These are phyloP conservation scores for Laticauda laticaudata DNA, from an alignment of 2,113 vertebrate genomes.

Conservation along the genomic window DNA sequence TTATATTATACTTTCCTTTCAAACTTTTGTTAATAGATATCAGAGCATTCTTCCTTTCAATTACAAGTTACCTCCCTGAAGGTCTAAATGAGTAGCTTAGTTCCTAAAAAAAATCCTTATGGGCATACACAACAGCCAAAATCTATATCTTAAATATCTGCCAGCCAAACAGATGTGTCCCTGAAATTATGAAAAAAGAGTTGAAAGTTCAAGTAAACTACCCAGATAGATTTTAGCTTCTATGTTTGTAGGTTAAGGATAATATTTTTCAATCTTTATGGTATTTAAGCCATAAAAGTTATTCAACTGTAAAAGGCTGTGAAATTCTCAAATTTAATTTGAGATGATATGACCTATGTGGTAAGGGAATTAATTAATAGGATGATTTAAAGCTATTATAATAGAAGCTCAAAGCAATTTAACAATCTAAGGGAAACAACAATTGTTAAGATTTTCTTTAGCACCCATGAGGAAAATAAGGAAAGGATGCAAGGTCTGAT, in stretches of 20 bases:
- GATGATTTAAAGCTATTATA: not conserved
- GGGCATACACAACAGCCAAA: not conserved
- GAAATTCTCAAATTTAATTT: not conserved
- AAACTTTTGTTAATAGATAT: not conserved
- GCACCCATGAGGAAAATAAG: not conserved
- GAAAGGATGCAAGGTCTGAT: not conserved
- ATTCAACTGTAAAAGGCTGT: not conserved
- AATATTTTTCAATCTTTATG: not conserved
- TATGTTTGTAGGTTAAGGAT: not conserved
- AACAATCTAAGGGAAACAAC: not conserved
- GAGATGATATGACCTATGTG: not conserved
- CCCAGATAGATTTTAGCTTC: not conserved
- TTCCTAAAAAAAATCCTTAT: not conserved
- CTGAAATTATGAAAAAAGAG: not conserved
- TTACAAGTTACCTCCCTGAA: not conserved
- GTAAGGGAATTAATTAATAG: not conserved
- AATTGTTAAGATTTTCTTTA: not conserved
- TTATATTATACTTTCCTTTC: not conserved
- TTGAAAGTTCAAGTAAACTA: not conserved
- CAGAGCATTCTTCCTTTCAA: not conserved
- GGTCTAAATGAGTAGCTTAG: accelerated
- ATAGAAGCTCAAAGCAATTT: not conserved
- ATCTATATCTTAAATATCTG: not conserved
- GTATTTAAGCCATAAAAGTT: not conserved
- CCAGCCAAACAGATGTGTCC: not conserved